Evolutionary conservation across 2,888 invertebrate genomes (phyloP).

Genomic region (Rugalucina vietnamica): DNA sequence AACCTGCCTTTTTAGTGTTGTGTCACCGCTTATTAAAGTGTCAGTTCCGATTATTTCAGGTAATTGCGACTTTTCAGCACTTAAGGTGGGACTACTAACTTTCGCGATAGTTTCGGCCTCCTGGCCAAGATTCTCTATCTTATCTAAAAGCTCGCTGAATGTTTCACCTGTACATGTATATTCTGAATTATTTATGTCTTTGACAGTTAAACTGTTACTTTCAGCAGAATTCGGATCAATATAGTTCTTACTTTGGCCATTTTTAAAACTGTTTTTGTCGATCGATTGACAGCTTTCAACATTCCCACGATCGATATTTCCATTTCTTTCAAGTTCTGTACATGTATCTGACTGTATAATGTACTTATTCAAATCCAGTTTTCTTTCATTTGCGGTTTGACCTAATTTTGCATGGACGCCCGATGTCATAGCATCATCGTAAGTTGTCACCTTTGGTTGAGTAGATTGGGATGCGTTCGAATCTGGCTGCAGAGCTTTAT

Average conservation of each 20-base stretch:
- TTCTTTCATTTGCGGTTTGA: background rate
- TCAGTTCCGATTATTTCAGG: too few relatives aligned
- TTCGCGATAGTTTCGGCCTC: background rate
- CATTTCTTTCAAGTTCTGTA: background rate
- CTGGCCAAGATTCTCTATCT: slow-evolving; percentile 25
- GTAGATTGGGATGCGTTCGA: background rate
- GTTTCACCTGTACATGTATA: slow-evolving; percentile 26
- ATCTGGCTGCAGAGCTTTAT: background rate
- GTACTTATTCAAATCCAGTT: slow-evolving; percentile 61
- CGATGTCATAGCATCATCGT: background rate
- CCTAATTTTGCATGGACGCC: background rate
- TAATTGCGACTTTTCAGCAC: too few relatives aligned
- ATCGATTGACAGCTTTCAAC: slow-evolving; percentile 2
- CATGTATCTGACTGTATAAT: slow-evolving; percentile 53
- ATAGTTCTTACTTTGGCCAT: background rate
- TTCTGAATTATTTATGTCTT: slow-evolving; percentile 55
- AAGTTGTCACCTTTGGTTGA: background rate
- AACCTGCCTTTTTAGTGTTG: too few relatives aligned
- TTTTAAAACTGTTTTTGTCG: background rate
- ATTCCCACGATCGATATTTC: background rate
- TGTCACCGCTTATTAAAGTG: too few relatives aligned
- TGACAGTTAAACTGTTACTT: slow-evolving; percentile 36
- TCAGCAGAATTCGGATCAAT: slow-evolving; percentile 7
- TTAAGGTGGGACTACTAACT: too few relatives aligned
- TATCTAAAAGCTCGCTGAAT: slow-evolving; percentile 42